Evolutionary conservation across 2,113 vertebrate genomes (phyloP).

Genomic region (Pristiophorus japonicus): DNA sequence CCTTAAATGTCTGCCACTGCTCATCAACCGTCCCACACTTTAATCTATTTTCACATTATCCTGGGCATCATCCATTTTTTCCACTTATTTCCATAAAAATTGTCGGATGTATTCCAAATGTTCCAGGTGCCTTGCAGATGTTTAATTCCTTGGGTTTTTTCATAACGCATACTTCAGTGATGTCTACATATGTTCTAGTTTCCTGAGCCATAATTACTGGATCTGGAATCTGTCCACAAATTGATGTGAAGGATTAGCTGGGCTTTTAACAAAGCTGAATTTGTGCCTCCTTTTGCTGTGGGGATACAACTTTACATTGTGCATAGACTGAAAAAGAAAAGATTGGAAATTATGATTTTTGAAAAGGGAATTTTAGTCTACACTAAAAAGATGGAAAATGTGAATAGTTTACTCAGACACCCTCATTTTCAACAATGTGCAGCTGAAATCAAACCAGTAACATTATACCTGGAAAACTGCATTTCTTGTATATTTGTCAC

Average conservation of each 20-base stretch:
- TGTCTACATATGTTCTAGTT: not conserved
- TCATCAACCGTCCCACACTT: too few relatives aligned
- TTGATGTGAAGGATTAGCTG: not conserved
- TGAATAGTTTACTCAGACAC: not conserved
- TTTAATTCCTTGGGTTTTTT: not conserved
- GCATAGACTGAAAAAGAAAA: not conserved
- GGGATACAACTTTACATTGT: not conserved
- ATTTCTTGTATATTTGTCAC: not conserved
- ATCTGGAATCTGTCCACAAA: not conserved
- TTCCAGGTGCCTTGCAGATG: not conserved
- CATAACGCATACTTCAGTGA: not conserved
- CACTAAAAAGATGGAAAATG: not conserved
- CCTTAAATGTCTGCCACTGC: too few relatives aligned
- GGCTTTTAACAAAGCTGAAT: not conserved
- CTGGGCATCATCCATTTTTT: not conserved
- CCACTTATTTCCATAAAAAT: not conserved
- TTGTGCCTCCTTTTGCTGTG: not conserved
- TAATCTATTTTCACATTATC: too few relatives aligned
- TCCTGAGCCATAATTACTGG: not conserved
- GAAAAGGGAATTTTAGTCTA: not conserved
- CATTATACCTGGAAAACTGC: not conserved
- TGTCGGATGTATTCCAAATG: not conserved
- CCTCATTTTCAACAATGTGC: not conserved
- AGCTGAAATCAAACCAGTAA: constrained; percentile 12
- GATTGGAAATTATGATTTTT: not conserved